These are phyloP conservation scores for Dinomys branickii DNA, from an alignment of 2,113 vertebrate species.

Conservation along the genomic window DNA sequence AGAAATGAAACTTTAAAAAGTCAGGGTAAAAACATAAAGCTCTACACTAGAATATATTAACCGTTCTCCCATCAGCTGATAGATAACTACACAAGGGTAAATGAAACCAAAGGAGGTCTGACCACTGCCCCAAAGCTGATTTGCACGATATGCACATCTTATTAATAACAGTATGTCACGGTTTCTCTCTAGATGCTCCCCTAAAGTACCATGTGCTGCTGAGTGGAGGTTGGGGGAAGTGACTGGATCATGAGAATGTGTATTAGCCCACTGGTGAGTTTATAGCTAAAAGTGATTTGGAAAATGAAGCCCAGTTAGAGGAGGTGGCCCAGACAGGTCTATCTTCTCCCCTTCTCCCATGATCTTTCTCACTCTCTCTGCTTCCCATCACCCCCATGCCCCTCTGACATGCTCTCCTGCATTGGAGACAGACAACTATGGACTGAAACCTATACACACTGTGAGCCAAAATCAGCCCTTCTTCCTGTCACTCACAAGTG, in stretches of 20 bases:
- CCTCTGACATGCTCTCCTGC: neutral
- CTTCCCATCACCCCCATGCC: neutral
- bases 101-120: neutral
- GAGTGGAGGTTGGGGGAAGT: neutral
- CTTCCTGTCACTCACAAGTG: neutral
- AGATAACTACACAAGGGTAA: neutral
- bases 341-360: neutral
- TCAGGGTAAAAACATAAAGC: neutral
- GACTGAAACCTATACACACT: neutral
- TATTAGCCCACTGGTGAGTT: neutral
- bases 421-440: neutral
- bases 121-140: neutral
- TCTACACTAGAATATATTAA: neutral
- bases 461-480: neutral
- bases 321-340: neutral
- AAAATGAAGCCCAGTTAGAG: neutral
- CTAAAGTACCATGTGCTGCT: neutral
- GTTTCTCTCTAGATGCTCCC: neutral
- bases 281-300: neutral
- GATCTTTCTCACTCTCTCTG: neutral
- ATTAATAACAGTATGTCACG: neutral
- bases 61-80: neutral
- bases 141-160: neutral
- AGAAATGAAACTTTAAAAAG: neutral
- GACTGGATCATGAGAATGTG: neutral